Percentiles rank a stretch among this genome's conserved stretches.
These are phyloP conservation scores for Ataeniobius toweri DNA, from an alignment of 2,797 vertebrate genomes.

Conservation along the genomic window DNA sequence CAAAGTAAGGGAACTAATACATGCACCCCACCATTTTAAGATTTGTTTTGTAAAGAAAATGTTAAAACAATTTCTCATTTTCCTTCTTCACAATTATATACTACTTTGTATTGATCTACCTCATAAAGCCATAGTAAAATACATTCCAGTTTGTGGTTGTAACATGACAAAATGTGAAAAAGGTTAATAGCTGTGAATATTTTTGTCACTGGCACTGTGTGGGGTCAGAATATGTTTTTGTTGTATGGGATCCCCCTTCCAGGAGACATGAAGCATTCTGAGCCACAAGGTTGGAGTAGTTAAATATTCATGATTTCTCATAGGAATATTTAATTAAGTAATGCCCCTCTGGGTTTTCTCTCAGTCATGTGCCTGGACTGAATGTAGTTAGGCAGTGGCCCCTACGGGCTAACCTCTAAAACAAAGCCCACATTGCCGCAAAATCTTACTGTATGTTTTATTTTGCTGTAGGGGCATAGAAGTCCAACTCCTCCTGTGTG, in stretches of 20 bases:
- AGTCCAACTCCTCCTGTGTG: slow-evolving; percentile 35
- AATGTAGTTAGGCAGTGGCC: slow-evolving; percentile 76
- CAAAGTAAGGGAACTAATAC: background rate
- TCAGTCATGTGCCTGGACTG: slow-evolving; percentile 48
- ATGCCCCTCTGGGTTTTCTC: slow-evolving; percentile 37
- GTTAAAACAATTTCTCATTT: no score
- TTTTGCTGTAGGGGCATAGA: slow-evolving; percentile 36
- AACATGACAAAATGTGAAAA: background rate
- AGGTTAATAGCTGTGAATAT: background rate
- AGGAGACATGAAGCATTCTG: slow-evolving; percentile 30
- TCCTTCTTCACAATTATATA: background rate
- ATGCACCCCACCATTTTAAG: background rate
- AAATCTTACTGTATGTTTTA: slow-evolving; percentile 36
- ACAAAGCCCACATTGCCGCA: slow-evolving; percentile 52
- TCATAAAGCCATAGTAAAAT: background rate
- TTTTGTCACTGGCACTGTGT: background rate
- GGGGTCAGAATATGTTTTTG: slow-evolving; percentile 26
- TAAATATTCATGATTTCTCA: slow-evolving; percentile 47
- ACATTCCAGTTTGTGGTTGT: background rate
- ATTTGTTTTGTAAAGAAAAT: background rate
- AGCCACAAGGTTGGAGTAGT: slow-evolving; percentile 40
- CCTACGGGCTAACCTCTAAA: slow-evolving; percentile 73
- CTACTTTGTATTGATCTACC: background rate
- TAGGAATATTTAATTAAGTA: slow-evolving; percentile 57
- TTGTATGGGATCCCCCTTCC: slow-evolving; percentile 33